phyloP scores from a whole-genome alignment of 2,797 vertebrate species.

The Acrocephalus scirpaceus region DNA sequence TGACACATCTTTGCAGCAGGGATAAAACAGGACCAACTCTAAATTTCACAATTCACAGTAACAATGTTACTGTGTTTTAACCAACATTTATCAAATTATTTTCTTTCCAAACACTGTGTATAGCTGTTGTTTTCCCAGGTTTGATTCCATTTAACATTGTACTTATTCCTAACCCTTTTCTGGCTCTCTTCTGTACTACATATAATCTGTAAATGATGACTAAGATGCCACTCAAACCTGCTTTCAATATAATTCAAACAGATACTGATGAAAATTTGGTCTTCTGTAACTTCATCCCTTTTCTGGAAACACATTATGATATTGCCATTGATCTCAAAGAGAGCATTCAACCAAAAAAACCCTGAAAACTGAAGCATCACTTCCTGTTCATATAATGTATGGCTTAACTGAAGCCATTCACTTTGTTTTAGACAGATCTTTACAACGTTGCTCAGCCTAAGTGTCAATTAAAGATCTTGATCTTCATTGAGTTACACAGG shows the following conservation, averaged over 20 bases:
- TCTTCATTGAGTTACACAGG: background rate
- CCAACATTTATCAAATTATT: background rate
- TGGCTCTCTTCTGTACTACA: background rate
- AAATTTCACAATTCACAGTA: background rate
- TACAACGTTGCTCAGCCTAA: background rate
- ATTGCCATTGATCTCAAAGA: background rate
- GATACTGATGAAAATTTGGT: background rate
- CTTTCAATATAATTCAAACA: background rate
- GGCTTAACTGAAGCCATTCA: background rate
- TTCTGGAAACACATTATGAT: background rate
- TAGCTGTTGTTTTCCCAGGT: background rate
- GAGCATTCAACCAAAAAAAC: background rate
- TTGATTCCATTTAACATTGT: background rate
- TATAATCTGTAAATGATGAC: background rate
- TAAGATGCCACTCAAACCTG: background rate
- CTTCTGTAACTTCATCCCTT: background rate
- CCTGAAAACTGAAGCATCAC: background rate
- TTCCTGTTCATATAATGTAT: background rate
- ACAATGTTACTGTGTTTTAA: background rate
- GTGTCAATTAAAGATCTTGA: background rate
- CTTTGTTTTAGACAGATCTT: background rate
- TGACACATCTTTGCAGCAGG: background rate
- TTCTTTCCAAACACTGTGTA: background rate
- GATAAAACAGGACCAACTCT: background rate
- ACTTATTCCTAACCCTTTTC: background rate